Evolutionary conservation across 2,797 vertebrate species (phyloP).

Genomic region (Brachymystax lenok): DNA sequence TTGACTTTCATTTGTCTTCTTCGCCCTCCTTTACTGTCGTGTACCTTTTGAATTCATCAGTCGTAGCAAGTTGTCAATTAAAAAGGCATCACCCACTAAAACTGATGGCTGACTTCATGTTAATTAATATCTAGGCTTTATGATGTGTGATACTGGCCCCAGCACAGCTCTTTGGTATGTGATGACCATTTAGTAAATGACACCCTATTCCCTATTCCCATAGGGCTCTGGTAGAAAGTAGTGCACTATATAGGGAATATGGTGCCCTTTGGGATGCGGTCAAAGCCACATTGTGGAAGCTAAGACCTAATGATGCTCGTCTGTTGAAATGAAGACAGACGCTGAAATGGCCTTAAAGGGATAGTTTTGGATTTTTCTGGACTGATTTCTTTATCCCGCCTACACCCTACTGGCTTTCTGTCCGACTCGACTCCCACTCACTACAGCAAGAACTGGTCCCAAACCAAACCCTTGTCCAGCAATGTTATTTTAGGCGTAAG

Average conservation of each 20-base stretch:
- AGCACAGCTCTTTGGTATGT: constrained; percentile 60
- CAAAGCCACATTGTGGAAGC: constrained; percentile 66
- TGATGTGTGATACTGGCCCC: constrained; percentile 73
- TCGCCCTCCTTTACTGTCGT: constrained; percentile 53
- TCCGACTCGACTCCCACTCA: no score
- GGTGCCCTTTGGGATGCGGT: constrained; percentile 22
- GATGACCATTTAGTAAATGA: constrained; percentile 62
- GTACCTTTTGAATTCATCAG: constrained; percentile 60
- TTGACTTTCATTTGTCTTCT: constrained; percentile 76
- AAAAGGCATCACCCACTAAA: constrained; percentile 76
- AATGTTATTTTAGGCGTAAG: no score
- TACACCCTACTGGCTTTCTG: no score
- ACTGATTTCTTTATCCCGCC: no score
- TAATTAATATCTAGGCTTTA: constrained; percentile 82
- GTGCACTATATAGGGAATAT: no score
- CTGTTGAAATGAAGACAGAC: constrained; percentile 72
- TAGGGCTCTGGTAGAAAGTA: no score
- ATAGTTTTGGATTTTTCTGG: no score
- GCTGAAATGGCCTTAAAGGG: constrained; percentile 67
- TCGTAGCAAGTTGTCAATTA: constrained; percentile 66
- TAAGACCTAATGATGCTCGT: constrained; percentile 73
- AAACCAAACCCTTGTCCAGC: no score
- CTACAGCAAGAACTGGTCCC: no score
- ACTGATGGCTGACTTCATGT: constrained; percentile 67
- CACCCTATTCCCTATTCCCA: no score